Percentiles rank a stretch among this genome's conserved stretches.
Conservation (phyloP, 2,113 vertebrate genomes). For the cat (Felis catus) region DNA sequence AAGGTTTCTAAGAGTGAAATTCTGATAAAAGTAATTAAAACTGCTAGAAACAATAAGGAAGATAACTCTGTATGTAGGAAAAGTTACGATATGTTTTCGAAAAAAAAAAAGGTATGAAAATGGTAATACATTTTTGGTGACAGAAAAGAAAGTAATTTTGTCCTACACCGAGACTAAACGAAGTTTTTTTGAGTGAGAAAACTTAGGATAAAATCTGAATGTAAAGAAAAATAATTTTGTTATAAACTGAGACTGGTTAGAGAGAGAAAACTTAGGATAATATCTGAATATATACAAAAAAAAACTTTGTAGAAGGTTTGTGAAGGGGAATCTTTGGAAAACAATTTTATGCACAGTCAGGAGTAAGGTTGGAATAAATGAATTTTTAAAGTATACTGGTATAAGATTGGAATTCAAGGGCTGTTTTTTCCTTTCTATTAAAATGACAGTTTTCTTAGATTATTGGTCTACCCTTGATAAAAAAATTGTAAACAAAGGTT, state of each 20-base stretch:
- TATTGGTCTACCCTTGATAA: neutral
- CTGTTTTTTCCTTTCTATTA: neutral
- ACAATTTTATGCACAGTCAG: neutral
- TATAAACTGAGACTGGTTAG: neutral
- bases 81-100: neutral
- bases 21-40: neutral
- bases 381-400: neutral
- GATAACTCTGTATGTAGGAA: neutral
- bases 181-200: too few species aligned
- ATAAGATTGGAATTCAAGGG: neutral
- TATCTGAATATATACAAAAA: neutral
- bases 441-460: neutral
- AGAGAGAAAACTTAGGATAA: neutral
- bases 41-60: neutral
- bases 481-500: neutral
- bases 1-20: too few species aligned
- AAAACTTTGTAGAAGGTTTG: neutral
- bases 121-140: neutral
- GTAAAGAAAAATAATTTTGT: neutral
- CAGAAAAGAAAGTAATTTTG: neutral
- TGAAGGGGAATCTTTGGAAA: neutral
- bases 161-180: neutral
- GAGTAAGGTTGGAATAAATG: neutral
- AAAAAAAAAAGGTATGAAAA: neutral
- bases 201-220: neutral